These are phyloP conservation scores for Porites lutea DNA, from an alignment of 64 coral and sea anemone species.

Conservation along the genomic window DNA sequence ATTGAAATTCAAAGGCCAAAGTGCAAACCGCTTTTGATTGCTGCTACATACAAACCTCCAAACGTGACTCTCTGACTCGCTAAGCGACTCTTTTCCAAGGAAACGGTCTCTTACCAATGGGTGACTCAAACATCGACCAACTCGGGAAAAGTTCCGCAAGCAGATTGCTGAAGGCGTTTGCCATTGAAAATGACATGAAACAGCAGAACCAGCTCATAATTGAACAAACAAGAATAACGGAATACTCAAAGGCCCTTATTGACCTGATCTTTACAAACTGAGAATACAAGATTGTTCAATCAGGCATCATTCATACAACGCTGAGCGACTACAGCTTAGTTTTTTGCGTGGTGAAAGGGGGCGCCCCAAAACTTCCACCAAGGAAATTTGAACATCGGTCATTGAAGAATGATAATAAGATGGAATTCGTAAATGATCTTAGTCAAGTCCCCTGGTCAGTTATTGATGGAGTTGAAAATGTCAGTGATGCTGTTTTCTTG, in stretches of 20 bases:
- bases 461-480: conserved; percentile 10
- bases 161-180: no score
- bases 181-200: no score
- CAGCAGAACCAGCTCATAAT: no score
- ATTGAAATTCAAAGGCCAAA: no score
- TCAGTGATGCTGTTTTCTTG: conserved; percentile 53
- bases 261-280: conserved; percentile 60
- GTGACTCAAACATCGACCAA: no score
- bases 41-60: no score
- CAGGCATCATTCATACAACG: conserved; percentile 31
- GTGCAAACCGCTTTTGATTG: no score
- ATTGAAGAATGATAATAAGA: conserved; percentile 52
- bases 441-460: conserved; percentile 11
- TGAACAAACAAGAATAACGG: no score
- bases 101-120: no score
- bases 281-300: conserved; percentile 57
- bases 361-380: conserved; percentile 32
- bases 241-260: conserved; percentile 42
- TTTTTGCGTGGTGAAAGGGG: conserved; percentile 40
- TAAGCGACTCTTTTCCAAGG: no score
- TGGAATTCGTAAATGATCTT: conserved; percentile 28
- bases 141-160: no score
- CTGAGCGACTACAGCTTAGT: conserved; percentile 65
- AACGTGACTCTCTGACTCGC: no score
- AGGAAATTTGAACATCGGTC: conserved; percentile 25